These are phyloP conservation scores for Trissolcus basalis DNA, from an alignment of 1,140 invertebrate genomes.

Conservation along the genomic window DNA sequence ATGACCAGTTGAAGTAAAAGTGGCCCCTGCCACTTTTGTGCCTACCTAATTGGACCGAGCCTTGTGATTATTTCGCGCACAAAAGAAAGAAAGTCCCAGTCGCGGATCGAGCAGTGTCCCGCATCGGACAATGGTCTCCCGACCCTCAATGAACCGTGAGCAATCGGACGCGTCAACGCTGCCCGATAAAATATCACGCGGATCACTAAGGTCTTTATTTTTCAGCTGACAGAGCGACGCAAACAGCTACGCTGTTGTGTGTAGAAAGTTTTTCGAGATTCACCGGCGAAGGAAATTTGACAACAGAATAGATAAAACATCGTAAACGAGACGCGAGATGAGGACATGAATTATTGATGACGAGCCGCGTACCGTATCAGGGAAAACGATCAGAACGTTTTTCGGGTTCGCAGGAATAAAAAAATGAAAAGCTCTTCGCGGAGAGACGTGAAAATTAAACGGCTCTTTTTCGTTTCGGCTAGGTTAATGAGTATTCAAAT, in stretches of 20 bases:
- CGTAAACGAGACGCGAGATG: slow-evolving; percentile 13
- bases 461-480: not conserved
- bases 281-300: slow-evolving; percentile 16
- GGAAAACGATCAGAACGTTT: not conserved
- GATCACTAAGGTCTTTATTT: no score
- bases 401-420: not conserved
- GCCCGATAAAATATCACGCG: no score
- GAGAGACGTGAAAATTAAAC: no score
- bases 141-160: no score
- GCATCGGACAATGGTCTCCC: no score
- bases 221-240: no score
- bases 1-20: slow-evolving; percentile 57
- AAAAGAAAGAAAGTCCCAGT: slow-evolving; percentile 45
- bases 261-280: slow-evolving; percentile 23
- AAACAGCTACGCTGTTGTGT: no score
- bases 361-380: not conserved
- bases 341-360: slow-evolving; percentile 21
- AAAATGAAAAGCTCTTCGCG: no score
- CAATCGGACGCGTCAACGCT: no score
- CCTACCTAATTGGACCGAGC: slow-evolving; percentile 43
- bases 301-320: slow-evolving; percentile 6
- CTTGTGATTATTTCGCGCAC: slow-evolving; percentile 34
- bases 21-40: slow-evolving; percentile 42
- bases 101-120: not conserved
- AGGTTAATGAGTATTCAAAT: not conserved